Evolutionary conservation across 2,888 invertebrate genomes (phyloP).

Genomic region (Nomada flava): DNA sequence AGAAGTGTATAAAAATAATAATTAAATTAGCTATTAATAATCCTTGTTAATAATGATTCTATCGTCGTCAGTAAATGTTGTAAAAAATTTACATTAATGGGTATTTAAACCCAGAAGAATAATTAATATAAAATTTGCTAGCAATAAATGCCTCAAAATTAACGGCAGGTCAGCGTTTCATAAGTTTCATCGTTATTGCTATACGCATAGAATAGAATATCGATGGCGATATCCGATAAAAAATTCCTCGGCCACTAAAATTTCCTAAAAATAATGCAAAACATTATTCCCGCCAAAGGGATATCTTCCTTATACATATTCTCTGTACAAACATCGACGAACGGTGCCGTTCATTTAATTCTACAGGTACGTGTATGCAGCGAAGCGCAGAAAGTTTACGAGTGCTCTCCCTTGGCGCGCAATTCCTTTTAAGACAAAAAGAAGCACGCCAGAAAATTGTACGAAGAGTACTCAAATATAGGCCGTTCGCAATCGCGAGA

Average conservation of each 20-base stretch:
- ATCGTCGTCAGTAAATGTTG: too few relatives aligned
- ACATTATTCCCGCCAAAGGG: neutral
- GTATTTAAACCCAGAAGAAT: too few relatives aligned
- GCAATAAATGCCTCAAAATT: too few relatives aligned
- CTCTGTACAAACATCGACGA: conserved; percentile 17
- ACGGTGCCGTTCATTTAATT: conserved; percentile 43
- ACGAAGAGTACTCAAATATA: conserved; percentile 14
- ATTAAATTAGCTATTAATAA: too few relatives aligned
- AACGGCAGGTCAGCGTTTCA: too few relatives aligned
- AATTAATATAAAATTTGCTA: too few relatives aligned
- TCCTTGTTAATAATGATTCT: too few relatives aligned
- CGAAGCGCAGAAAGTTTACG: conserved; percentile 43
- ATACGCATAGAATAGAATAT: too few relatives aligned
- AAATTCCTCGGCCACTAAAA: neutral
- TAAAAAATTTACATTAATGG: too few relatives aligned
- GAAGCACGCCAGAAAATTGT: conserved; percentile 2
- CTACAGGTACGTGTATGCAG: conserved; percentile 20
- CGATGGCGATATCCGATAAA: too few relatives aligned
- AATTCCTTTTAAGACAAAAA: conserved; percentile 34
- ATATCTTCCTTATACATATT: conserved; percentile 14
- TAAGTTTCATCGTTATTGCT: too few relatives aligned
- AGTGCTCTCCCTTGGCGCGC: conserved; percentile 24
- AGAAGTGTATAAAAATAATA: too few relatives aligned
- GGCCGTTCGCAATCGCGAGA: conserved; percentile 21
- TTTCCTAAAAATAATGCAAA: neutral